Conservation (phyloP, 2,797 vertebrate genomes). For the Buphagus erythrorhynchus region DNA sequence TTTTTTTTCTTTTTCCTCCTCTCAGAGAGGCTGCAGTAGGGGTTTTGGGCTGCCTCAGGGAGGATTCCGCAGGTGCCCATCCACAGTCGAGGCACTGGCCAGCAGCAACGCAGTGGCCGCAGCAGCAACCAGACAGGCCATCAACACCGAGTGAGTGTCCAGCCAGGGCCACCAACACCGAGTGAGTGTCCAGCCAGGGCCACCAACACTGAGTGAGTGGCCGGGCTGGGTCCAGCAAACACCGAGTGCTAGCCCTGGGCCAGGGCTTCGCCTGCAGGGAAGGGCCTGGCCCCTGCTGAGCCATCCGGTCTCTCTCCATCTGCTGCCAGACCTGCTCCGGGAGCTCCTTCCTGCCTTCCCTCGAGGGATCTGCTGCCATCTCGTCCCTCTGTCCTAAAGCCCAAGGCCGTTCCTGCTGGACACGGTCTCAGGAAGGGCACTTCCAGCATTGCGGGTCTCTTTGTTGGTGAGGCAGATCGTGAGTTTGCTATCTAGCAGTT, state of each 20-base stretch:
- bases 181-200: no score
- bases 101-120: accelerated
- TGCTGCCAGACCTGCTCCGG: no score
- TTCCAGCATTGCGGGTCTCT: neutral
- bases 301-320: neutral
- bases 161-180: no score
- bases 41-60: neutral
- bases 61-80: neutral
- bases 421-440: neutral
- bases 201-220: no score
- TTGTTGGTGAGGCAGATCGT: accelerated
- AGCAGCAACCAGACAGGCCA: no score
- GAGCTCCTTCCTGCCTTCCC: neutral
- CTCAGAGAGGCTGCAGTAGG: accelerated
- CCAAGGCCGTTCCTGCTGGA: accelerated
- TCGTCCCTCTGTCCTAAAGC: no score
- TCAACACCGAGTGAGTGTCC: no score
- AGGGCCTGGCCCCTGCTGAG: neutral
- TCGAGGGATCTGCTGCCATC: neutral
- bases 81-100: accelerated
- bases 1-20: no score
- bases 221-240: no score
- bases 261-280: no score
- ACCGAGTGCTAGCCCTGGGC: no score
- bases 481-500: neutral